A percentile compares a stretch with the other conserved stretches of the same genome.
Evolutionary conservation across 2,113 vertebrate species (phyloP).

Genomic region (Crocuta crocuta): DNA sequence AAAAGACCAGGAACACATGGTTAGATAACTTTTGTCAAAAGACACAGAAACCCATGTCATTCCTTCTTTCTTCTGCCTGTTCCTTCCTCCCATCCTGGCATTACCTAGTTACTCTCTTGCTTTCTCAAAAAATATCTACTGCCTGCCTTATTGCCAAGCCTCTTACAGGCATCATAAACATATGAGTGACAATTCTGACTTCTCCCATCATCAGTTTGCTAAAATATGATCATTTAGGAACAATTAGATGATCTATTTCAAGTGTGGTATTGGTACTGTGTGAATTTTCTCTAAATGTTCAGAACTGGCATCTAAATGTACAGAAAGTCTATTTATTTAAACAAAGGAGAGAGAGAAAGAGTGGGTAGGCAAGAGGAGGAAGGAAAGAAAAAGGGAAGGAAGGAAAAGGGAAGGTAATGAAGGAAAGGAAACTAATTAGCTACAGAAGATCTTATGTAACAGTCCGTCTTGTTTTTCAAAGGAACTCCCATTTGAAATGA

Average conservation of each 20-base stretch:
- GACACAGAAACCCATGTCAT: background rate
- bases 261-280: background rate
- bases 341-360: background rate
- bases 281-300: constrained; percentile 53
- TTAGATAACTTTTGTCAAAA: constrained; percentile 19
- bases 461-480: background rate
- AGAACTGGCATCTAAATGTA: background rate
- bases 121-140: background rate
- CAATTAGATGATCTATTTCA: constrained; percentile 30
- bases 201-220: constrained; percentile 49
- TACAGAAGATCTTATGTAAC: background rate
- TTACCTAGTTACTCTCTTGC: background rate
- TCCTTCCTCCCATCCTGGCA: background rate
- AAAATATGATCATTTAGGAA: constrained; percentile 58
- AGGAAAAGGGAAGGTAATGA: background rate
- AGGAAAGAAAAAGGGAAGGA: background rate
- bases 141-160: background rate
- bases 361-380: background rate
- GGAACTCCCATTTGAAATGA: constrained; percentile 15
- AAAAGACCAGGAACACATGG: background rate
- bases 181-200: background rate
- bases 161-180: background rate
- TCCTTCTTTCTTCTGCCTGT: background rate
- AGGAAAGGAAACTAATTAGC: background rate
- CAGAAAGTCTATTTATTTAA: background rate